Base-by-base conservation (phyloP, 1,140 invertebrate species). In the Lepeophtheirus salmonis region DNA sequence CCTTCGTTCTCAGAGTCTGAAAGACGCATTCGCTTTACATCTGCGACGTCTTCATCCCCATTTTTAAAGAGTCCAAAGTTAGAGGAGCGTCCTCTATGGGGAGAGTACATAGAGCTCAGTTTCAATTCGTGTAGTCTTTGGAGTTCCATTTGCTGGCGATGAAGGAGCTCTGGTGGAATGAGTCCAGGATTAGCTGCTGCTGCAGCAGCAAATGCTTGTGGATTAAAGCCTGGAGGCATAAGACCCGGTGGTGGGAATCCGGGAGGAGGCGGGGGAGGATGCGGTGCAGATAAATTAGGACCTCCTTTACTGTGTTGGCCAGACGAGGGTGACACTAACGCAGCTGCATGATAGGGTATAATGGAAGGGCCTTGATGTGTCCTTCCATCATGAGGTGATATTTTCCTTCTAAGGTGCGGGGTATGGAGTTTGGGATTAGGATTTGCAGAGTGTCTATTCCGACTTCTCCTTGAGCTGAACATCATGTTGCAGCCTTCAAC, bases 401-500 rank as follows among this genome's bases (percentile, higher is more conserved):
- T 89, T 74, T 92, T 91, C 65, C 89, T 73, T 50, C 89, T 74
- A 60, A 90, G 68, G 70, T 96, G 90, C 1, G 91, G 90, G 4
- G 87, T 95, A 72, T 99, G 95, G 3, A 98, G 74, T 71, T 97
- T 97, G 0, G 95, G 94, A 74, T 99, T 98, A 0, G 91, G 92
- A 72, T 97, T 97, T 4, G 92, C 90, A 70, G 86, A 91, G 71
- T 98, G 95, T 1, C 95, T 78, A 69, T 98, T 98, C 23, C 94
- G 76, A 18, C 89, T 95, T 61, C 95, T 76, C 64, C 94, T 77
- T 13, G 90, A 96, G 70, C 90, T 96, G 70, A 99, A 98, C 87
- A 96, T 95, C 89, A 97, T 97, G 69, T 87, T 96, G 73, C 95
- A 99, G 0, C 95, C 94, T 67, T 91, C 86, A 0, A 98, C 90